These are phyloP conservation scores for Eretmodus cyanostictus DNA, from an alignment of 2,113 vertebrate genomes.

Conservation along the genomic window DNA sequence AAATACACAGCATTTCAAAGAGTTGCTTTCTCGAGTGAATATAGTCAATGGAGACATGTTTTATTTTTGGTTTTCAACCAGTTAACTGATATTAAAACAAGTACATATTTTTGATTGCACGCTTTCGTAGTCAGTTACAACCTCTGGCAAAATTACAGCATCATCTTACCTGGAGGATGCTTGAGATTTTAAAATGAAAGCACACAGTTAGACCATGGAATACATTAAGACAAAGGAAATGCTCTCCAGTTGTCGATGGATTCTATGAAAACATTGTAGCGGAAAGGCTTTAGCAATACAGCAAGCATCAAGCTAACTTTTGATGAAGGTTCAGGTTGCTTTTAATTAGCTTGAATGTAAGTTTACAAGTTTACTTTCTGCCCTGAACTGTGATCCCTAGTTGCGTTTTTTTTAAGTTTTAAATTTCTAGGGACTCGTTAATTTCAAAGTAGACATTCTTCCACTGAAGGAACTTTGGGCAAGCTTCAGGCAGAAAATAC, in stretches of 20 bases:
- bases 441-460: background rate
- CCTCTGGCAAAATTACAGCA: background rate
- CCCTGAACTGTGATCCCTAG: background rate
- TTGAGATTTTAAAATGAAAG: background rate
- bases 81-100: background rate
- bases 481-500: background rate
- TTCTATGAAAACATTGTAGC: background rate
- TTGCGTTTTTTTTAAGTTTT: background rate
- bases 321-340: background rate
- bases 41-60: background rate
- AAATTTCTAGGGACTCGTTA: background rate
- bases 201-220: background rate
- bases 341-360: background rate
- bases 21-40: background rate
- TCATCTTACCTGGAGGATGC: background rate
- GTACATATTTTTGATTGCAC: background rate
- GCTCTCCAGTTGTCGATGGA: background rate
- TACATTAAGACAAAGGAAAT: background rate
- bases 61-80: background rate
- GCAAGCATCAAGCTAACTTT: background rate
- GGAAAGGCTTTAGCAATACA: background rate
- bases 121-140: background rate
- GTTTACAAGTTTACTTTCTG: background rate
- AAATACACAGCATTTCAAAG: background rate
- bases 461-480: background rate